Conservation (phyloP, 2,113 vertebrate genomes). For the Cebus imitator region DNA sequence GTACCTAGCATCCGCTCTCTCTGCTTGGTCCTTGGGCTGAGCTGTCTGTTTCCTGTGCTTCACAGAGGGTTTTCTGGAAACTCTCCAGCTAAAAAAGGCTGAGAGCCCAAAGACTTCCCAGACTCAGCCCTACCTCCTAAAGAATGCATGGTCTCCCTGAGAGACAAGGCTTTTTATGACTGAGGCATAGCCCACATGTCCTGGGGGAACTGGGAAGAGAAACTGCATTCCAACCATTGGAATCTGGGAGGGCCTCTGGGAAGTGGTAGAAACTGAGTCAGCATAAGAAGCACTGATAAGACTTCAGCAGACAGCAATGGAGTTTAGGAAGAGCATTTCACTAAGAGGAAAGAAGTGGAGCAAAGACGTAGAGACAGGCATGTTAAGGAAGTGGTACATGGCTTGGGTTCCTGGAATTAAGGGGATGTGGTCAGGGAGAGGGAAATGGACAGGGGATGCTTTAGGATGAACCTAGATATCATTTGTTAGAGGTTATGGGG, state of each 20-base stretch:
- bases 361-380: neutral
- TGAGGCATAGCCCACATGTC: neutral
- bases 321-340: neutral
- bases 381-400: neutral
- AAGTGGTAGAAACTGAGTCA: neutral
- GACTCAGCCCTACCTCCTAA: neutral
- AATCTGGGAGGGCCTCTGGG: neutral
- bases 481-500: neutral
- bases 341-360: neutral
- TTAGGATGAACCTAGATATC: neutral
- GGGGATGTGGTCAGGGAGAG: rapidly evolving
- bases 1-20: conserved; percentile 45
- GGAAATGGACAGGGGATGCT: neutral
- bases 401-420: neutral
- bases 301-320: neutral
- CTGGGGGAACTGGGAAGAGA: neutral
- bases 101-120: neutral
- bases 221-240: neutral
- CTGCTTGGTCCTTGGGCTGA: neutral
- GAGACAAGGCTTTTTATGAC: neutral
- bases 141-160: neutral
- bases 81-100: neutral
- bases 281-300: neutral
- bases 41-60: neutral
- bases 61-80: neutral